Percentiles rank a stretch among this genome's conserved stretches.
phyloP scores from a whole-genome alignment of 2,888 invertebrate species.

The Erynnis tages region DNA sequence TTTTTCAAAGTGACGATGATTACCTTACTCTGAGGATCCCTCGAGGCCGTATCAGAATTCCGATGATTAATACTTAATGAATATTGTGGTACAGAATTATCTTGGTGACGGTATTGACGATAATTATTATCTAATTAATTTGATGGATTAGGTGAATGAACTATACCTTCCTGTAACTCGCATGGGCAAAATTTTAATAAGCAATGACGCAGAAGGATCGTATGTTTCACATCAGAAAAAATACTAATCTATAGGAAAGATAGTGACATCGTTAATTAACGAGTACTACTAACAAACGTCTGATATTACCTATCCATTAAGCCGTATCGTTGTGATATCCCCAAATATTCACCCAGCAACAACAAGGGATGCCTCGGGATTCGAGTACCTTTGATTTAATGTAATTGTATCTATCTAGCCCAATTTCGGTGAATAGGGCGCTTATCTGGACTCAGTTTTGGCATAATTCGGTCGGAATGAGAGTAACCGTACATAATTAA shows the following conservation, averaged over 20 bases:
- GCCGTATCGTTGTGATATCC: not conserved
- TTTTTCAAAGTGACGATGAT: conserved; percentile 17
- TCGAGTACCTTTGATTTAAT: conserved; percentile 3
- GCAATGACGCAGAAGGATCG: too few relatives aligned
- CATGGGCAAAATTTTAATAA: not conserved
- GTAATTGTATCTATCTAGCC: conserved; percentile 2
- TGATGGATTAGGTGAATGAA: too few relatives aligned
- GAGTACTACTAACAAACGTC: too few relatives aligned
- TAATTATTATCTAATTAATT: not conserved
- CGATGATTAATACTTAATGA: not conserved
- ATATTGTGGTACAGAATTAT: not conserved
- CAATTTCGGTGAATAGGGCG: conserved; percentile 1
- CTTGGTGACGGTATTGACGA: not conserved
- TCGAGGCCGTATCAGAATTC: not conserved
- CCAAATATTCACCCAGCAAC: not conserved
- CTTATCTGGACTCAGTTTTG: conserved; percentile 2
- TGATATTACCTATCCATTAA: too few relatives aligned
- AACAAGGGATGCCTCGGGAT: not conserved
- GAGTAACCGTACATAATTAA: not conserved
- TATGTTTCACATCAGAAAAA: too few relatives aligned
- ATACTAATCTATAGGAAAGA: too few relatives aligned
- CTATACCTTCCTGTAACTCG: too few relatives aligned
- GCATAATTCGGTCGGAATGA: not conserved
- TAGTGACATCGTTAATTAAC: too few relatives aligned
- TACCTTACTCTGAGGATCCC: conserved; percentile 2